These are phyloP conservation scores for Malachius bipustulatus DNA, from an alignment of 2,888 invertebrate genomes.

Conservation along the genomic window DNA sequence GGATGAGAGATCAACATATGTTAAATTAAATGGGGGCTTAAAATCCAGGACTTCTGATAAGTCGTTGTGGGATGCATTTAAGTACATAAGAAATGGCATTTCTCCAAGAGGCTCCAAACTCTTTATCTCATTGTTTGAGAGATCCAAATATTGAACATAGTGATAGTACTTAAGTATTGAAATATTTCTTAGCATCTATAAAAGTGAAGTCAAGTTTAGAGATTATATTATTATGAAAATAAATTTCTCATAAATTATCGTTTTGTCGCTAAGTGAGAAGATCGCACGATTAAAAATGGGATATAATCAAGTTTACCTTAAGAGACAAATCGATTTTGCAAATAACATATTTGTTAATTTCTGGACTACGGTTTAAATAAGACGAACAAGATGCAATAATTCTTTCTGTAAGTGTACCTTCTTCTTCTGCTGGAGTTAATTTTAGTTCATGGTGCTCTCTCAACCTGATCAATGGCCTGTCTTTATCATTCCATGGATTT, in stretches of 20 bases:
- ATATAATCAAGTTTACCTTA: conserved; percentile 14
- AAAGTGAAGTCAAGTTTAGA: no score
- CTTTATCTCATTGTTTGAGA: conserved; percentile 44
- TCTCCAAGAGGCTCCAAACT: conserved; percentile 41
- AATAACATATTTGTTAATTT: conserved; percentile 41
- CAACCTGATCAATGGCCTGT: conserved; percentile 17
- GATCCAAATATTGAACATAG: conserved; percentile 47
- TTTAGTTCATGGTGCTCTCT: conserved; percentile 18
- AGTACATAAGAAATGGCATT: conserved; percentile 44
- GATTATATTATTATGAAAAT: no score
- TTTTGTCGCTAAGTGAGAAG: no score
- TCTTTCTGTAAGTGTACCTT: conserved; percentile 42
- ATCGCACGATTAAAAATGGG: no score
- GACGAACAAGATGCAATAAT: conserved; percentile 42
- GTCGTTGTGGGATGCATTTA: conserved; percentile 46
- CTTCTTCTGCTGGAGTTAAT: conserved; percentile 25
- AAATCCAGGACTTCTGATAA: conserved; percentile 43
- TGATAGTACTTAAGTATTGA: conserved; percentile 42
- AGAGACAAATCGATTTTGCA: conserved; percentile 38
- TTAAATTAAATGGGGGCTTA: conserved; percentile 47
- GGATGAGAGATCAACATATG: conserved; percentile 47
- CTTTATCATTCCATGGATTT: conserved; percentile 21
- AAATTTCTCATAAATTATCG: no score
- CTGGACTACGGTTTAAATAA: conserved; percentile 43
- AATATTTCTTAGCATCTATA: conserved; percentile 39